Percentiles rank a stretch among this genome's conserved stretches.
These are phyloP conservation scores for Diplazon laetatorius DNA, from an alignment of 2,888 invertebrate genomes.

Conservation along the genomic window DNA sequence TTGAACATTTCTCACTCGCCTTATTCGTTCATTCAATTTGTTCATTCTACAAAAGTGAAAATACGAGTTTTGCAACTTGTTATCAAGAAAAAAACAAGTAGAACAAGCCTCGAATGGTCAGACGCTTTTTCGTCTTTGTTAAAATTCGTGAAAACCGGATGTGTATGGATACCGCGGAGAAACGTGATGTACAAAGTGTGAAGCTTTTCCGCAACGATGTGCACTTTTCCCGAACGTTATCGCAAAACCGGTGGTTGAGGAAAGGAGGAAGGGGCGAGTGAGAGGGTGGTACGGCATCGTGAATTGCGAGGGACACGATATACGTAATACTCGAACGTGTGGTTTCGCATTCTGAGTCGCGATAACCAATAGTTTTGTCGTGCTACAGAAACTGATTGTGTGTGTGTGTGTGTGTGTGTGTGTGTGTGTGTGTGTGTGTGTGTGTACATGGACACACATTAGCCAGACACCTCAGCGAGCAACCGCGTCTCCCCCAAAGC, in stretches of 20 bases:
- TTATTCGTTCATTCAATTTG: no score
- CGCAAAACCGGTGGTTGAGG: slow-evolving; percentile 11
- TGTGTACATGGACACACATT: slow-evolving; percentile 4
- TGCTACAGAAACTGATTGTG: background rate
- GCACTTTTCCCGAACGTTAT: slow-evolving; percentile 8
- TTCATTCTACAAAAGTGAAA: no score
- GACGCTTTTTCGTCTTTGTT: slow-evolving; percentile 20
- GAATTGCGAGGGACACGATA: background rate
- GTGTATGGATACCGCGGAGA: slow-evolving; percentile 42
- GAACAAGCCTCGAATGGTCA: slow-evolving; percentile 26
- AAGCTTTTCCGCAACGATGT: background rate
- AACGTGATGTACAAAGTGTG: slow-evolving; percentile 32
- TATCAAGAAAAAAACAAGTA: no score
- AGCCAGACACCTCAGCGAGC: slow-evolving; percentile 3
- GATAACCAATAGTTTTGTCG: slow-evolving; percentile 51
- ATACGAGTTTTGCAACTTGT: no score
- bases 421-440: slow-evolving; percentile 11
- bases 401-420: background rate
- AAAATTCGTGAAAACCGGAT: slow-evolving; percentile 23
- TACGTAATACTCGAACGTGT: slow-evolving; percentile 36
- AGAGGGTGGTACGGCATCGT: background rate
- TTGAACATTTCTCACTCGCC: no score
- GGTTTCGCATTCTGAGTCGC: slow-evolving; percentile 41
- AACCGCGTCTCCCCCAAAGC: slow-evolving; percentile 15
- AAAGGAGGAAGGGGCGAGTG: no score